Conservation (phyloP, 2,113 vertebrate genomes). For the Isichthys henryi region DNA sequence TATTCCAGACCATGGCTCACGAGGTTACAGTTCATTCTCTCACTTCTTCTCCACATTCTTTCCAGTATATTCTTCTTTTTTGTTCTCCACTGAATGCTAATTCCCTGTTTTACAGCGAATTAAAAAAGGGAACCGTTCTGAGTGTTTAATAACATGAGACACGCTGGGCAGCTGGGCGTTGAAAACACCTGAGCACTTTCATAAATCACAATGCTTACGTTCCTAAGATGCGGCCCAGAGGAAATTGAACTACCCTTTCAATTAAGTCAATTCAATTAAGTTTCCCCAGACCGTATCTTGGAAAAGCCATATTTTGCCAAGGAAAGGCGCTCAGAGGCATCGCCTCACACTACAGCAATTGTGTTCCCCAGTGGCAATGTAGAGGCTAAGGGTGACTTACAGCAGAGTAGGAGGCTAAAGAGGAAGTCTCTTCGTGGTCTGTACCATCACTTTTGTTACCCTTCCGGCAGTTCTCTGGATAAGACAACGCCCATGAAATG, state of each 20-base stretch:
- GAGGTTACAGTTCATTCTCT: neutral
- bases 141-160: neutral
- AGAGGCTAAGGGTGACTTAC: neutral
- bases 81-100: neutral
- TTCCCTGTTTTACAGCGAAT: neutral
- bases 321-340: neutral
- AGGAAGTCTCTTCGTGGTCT: neutral
- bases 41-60: neutral
- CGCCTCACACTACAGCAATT: neutral
- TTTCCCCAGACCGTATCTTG: neutral
- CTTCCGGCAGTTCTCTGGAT: neutral
- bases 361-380: neutral
- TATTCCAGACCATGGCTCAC: neutral
- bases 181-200: neutral
- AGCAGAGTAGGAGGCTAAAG: neutral
- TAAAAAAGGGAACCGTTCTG: neutral
- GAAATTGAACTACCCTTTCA: constrained; percentile 11
- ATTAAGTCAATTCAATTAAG: constrained; percentile 15
- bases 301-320: constrained; percentile 3
- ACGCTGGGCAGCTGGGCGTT: neutral
- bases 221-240: neutral
- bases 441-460: neutral
- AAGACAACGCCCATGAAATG: neutral
- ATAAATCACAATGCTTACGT: constrained; percentile 9
- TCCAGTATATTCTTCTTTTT: neutral